Evolutionary conservation across 2,888 invertebrate genomes (phyloP), one percentile per base, ranked within the genome.

Genomic region (Eupsilia transversa): DNA sequence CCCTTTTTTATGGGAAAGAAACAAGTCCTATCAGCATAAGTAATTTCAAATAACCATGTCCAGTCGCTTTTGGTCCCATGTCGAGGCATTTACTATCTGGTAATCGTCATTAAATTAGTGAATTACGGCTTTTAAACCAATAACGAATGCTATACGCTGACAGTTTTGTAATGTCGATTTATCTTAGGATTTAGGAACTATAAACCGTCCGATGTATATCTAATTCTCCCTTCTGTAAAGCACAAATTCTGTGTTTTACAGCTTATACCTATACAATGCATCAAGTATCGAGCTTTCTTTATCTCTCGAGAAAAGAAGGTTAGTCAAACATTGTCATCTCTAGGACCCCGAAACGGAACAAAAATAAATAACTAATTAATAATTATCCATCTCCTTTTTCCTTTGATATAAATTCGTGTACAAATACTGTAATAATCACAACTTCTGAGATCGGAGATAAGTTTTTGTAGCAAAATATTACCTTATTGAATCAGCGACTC

Each of bases 381-480:
- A 49, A 23, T 5, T 17, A 33, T 79, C 5, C 20, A 38, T 52
- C 7, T 30, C 7, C 17, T 12, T 35, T 49, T 41, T 46, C 27
- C 12, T 20, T 43, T 33, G 27, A 59, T 43, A 52, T 23, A 46
- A 52, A 41, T 27, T 65, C 41, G 41, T 71, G 35, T 12, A 54
- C 17, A 60, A 70, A 63, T 33, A 59, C 17, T 68, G n/a, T 46
- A 30, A 71, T 35, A 49, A 65, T 49, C 38, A 71, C 67, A 38
- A 64, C 4, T 56, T 72, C 35, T 38, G 35, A 38, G 56, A 74
- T 61, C 12, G 23, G 30, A 68, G 70, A 63, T 63, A 74, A 64
- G 57, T 56, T 72, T 78, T 82, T 72, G n/a, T 74, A 54, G 17
- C 33, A 72, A 75, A 71, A 69, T 64, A 77, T 76, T 57, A 74